Evolutionary conservation across 2,888 invertebrate species (phyloP), one percentile per base, ranked within the genome.

Genomic region (Omphaloscelis lunosa): DNA sequence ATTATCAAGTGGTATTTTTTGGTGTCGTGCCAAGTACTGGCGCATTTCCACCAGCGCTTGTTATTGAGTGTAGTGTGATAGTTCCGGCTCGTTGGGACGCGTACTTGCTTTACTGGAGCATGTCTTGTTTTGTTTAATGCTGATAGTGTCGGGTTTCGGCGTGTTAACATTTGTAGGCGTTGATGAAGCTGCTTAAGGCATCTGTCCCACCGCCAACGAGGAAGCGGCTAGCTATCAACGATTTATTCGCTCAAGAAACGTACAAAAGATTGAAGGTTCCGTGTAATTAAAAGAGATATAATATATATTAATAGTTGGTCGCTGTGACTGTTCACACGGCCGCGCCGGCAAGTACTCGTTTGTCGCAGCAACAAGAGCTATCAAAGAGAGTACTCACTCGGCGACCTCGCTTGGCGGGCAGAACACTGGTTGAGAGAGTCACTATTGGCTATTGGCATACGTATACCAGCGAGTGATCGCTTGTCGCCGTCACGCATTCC

Each of bases 1-100:
- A 87, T 83, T 86, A 85, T 87, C 83, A 87, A 87, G 85, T 85
- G 75, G 80, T 85, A 83, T 85, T 84, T 84, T 83, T 87, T 86
- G 87, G 87, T 85, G 78, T 77, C 29, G 73, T 86, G 86, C 86
- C 86, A 86, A 86, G 77, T 79, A 53, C 61, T 65, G 73, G 68
- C 66, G 75, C 80, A 79, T 83, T 87, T 80, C 83, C 78, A 79
- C 51, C 51, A 27, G 71, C 68, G 59, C 70, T 82, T 79, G 67
- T 85, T 80, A 76, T 81, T 84, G 83, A 84, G 85, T 71, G 45
- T 45, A 45, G 45, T 15, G 45, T 45, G 62, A 85, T 78, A 15
- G 77, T 77, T 58, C 66, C 72, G 66, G 59, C 84, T 66, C 58
- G 72, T 80, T 83, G 62, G 70, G 51, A 72, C 58, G 69, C 70